Percentiles rank a stretch among this genome's conserved stretches.
These are phyloP conservation scores for Brachyhypopomus gauderio DNA, from an alignment of 2,113 vertebrate genomes.

Conservation along the genomic window DNA sequence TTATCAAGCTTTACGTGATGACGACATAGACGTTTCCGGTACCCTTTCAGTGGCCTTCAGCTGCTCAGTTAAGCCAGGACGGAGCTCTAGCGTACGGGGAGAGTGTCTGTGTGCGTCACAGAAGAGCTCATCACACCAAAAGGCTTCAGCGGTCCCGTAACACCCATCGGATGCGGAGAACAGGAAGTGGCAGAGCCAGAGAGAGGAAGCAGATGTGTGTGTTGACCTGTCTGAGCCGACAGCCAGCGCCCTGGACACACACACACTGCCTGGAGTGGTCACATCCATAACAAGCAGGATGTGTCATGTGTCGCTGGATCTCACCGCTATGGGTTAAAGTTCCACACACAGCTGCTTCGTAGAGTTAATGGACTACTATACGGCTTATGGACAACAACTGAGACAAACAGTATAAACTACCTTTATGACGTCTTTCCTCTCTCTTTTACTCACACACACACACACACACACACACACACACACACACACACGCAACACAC, in stretches of 20 bases:
- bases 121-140: conserved; percentile 58
- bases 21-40: too few species aligned
- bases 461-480: background rate
- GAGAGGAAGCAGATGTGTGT: background rate
- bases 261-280: too few species aligned
- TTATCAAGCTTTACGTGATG: background rate
- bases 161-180: conserved; percentile 13
- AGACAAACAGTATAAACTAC: conserved; percentile 18
- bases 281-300: background rate
- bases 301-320: background rate
- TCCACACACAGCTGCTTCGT: background rate
- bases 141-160: conserved; percentile 56
- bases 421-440: background rate
- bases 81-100: conserved; percentile 10
- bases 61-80: background rate
- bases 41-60: background rate
- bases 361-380: too few species aligned
- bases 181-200: conserved; percentile 2
- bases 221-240: background rate
- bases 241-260: background rate
- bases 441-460: background rate
- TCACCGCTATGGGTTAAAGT: background rate
- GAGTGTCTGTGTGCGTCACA: background rate
- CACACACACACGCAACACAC: conserved; percentile 66
- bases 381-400: background rate